Evolutionary conservation across 2,888 invertebrate species (phyloP).

Genomic region (Ferrisia virgata): DNA sequence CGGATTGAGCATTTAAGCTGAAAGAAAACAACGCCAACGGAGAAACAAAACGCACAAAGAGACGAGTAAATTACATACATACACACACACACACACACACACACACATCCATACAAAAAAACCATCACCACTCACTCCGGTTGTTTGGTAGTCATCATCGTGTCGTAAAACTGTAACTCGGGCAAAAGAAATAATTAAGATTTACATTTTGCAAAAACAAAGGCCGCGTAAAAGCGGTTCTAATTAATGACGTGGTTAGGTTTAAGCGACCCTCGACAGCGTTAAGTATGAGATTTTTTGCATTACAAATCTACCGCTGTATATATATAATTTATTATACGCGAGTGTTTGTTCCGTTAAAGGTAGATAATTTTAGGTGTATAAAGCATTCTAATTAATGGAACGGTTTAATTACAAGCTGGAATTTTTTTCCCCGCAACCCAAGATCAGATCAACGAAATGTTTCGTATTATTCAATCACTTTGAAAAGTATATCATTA

Average conservation of each 20-base stretch:
- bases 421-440: background rate
- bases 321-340: background rate
- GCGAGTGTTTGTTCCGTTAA: background rate
- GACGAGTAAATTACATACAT: background rate
- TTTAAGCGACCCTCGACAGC: background rate
- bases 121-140: background rate
- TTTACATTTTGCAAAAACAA: background rate
- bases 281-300: background rate
- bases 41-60: background rate
- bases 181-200: slow-evolving; percentile 1
- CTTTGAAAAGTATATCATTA: too few species aligned
- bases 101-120: too few species aligned
- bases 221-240: background rate
- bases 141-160: background rate
- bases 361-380: background rate
- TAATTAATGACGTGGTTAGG: slow-evolving; percentile 1
- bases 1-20: background rate
- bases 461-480: background rate
- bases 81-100: too few species aligned
- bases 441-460: background rate
- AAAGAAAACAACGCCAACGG: background rate
- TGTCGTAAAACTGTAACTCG: background rate
- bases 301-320: background rate
- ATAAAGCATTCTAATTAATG: background rate
- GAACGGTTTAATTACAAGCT: background rate